Percentiles rank a stretch among this genome's conserved stretches.
Conservation (phyloP, 2,888 invertebrate species). For the Gordius sp. region DNA sequence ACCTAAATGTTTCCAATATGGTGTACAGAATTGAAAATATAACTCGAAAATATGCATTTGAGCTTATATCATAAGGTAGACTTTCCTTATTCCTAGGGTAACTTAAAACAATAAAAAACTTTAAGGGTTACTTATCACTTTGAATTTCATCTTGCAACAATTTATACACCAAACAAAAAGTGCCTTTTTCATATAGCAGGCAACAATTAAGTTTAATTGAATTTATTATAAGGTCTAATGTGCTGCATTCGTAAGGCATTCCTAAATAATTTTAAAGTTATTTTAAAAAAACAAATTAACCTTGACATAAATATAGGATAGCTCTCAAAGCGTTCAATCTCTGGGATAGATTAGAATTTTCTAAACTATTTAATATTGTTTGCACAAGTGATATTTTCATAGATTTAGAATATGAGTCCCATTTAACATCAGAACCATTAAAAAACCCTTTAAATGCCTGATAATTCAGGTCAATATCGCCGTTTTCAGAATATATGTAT, state of each 20-base stretch:
- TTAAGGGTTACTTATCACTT: not conserved
- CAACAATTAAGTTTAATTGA: not conserved
- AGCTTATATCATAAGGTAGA: not conserved
- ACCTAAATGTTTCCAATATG: not conserved
- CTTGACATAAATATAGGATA: slow-evolving; percentile 9
- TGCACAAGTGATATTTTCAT: not conserved
- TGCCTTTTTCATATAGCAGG: not conserved
- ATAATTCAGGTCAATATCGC: not conserved
- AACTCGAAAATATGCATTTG: not conserved
- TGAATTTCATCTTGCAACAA: not conserved
- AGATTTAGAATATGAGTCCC: not conserved
- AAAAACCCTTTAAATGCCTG: not conserved
- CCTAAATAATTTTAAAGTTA: not conserved
- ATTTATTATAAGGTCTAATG: not conserved
- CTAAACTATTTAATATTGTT: not conserved
- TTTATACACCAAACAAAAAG: not conserved
- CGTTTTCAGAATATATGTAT: not conserved
- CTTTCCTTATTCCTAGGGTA: too few species aligned
- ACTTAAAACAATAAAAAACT: too few species aligned
- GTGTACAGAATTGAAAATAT: not conserved
- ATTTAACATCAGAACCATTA: not conserved
- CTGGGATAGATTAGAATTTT: not conserved
- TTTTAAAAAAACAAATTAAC: not conserved
- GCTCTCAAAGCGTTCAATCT: not conserved
- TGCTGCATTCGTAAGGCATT: not conserved